Conservation (phyloP, 2,888 invertebrate species). For the Patella caerulea region DNA sequence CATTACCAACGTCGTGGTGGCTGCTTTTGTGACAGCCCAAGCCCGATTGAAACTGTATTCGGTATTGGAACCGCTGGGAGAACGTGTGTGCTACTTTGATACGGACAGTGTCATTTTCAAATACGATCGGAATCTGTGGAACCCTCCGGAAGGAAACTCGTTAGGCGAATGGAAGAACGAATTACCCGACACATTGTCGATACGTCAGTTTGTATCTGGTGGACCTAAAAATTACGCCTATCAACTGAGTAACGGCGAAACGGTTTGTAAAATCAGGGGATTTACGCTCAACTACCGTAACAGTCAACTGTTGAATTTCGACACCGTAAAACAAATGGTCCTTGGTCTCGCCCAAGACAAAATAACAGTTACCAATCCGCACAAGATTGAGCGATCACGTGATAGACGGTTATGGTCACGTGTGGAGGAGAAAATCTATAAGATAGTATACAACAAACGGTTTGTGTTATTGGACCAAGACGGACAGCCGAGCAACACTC, state of each 20-base stretch:
- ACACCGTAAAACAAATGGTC: background rate
- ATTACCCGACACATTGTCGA: background rate
- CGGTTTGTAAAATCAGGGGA: background rate
- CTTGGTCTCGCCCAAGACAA: background rate
- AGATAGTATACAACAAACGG: conserved; percentile 2
- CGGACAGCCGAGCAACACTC: too few species aligned
- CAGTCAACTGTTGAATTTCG: background rate
- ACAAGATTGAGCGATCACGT: background rate
- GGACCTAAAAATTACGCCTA: background rate
- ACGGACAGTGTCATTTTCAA: background rate
- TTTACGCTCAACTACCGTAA: background rate
- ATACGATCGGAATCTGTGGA: background rate
- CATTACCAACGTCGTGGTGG: background rate
- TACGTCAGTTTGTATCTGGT: background rate
- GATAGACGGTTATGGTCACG: background rate
- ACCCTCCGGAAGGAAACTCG: background rate
- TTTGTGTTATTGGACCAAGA: too few species aligned
- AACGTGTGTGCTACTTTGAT: background rate
- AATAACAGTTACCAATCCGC: background rate
- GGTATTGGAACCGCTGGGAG: background rate
- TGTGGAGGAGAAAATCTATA: background rate
- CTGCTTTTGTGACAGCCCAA: background rate
- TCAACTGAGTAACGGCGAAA: conserved; percentile 2
- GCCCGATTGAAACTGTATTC: background rate
- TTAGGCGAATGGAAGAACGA: background rate